Evolutionary conservation across 1,140 invertebrate genomes (phyloP).

Genomic region (Pristionchus pacificus): DNA sequence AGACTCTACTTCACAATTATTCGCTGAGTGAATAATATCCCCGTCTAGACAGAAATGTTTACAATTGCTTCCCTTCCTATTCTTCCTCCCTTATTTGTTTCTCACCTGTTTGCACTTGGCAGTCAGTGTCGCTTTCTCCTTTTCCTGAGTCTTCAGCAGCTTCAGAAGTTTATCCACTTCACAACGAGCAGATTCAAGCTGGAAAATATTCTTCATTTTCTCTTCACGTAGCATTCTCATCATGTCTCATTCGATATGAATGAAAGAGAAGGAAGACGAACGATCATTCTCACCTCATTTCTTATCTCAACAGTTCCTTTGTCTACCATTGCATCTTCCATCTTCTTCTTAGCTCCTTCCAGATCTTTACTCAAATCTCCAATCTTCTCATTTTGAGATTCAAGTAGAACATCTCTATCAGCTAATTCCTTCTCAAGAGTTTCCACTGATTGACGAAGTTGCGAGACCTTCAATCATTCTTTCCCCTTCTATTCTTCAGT

Average conservation of each 20-base stretch:
- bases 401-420: conserved; percentile 37
- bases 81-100: conserved; percentile 32
- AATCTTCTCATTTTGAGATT: conserved; percentile 38
- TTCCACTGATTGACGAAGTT: conserved; percentile 64
- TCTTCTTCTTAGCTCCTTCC: background rate
- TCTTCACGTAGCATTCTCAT: background rate
- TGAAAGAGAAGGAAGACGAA: background rate
- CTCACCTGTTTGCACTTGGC: conserved; percentile 58
- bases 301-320: conserved; percentile 28
- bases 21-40: no score
- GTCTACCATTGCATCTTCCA: conserved; percentile 23
- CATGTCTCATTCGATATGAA: background rate
- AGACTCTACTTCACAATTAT: no score
- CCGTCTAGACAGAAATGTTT: background rate
- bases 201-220: background rate
- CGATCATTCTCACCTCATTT: conserved; percentile 11
- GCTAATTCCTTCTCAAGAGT: conserved; percentile 67
- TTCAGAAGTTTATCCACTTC: conserved; percentile 58
- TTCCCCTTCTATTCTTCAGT: conserved; percentile 66
- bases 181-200: conserved; percentile 30
- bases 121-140: conserved; percentile 58
- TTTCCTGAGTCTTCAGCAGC: conserved; percentile 57
- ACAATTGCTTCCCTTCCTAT: conserved; percentile 1
- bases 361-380: conserved; percentile 28
- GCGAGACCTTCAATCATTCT: background rate